Evolutionary conservation across 2,888 invertebrate species (phyloP), one percentile per base, ranked within the genome.

Genomic region (Prosapia bicincta): DNA sequence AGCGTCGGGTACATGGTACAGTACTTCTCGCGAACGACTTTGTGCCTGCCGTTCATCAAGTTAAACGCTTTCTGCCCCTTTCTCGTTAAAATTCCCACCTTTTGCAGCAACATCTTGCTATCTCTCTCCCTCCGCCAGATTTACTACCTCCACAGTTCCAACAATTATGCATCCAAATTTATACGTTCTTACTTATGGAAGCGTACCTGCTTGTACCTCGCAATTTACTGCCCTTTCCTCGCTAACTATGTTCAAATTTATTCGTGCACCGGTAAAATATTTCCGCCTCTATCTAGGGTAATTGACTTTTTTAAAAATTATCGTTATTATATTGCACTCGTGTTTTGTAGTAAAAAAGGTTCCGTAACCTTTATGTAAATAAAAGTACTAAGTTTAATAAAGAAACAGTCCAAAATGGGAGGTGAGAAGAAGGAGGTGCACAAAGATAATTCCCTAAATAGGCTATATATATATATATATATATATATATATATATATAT

Each of bases 51-150:
- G 73, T 73, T 68, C 66, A 38, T 69, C 74, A 69, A 74, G 68
- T 74, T 74, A 69, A 74, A 74, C 69, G 32, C 74, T 69, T 69
- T 74, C 69, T 65, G 69, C 74, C 74, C 54, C 65, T 30, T 73
- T 69, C 74, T 74, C 69, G 74, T 74, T 74, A 74, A 74, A 74
- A 74, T 74, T 74, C 74, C 69, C 74, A 69, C 74, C 54, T 54
- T 54, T 54, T 54, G 54, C 54, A 54, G 54, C 1, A 54, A 20
- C 54, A 54, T 54, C 54, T 2, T 10, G 9, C 38, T 15, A 10
- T 38, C 38, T 74, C 30, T 26, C n/a, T 26, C 23, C n/a, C 26
- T 43, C 69, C 15, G 25, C 20, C 26, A 65, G 74, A 74, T 74
- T 69, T 74, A 74, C 43, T 15, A 13, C 69, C 20, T 20, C 5